Evolutionary conservation across 2,888 invertebrate species (phyloP).

Genomic region (Pseudeuparius sepicola): DNA sequence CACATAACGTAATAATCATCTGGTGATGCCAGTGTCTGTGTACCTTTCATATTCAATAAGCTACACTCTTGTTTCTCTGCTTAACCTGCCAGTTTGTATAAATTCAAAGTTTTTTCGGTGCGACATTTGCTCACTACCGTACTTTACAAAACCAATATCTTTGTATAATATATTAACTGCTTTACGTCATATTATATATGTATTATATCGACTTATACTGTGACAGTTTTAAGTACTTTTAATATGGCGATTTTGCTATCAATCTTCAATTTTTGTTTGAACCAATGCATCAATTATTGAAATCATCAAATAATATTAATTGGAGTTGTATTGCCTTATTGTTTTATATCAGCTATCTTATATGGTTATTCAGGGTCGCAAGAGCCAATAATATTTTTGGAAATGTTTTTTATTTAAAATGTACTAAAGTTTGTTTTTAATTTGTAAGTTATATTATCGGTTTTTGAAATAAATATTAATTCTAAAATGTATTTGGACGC

Average conservation of each 20-base stretch:
- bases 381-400: slow-evolving; percentile 44
- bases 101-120: too few species aligned
- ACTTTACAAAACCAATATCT: too few species aligned
- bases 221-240: slow-evolving; percentile 23
- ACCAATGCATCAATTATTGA: neutral
- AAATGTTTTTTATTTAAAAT: slow-evolving; percentile 41
- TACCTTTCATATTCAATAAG: slow-evolving; percentile 29
- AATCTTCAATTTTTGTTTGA: too few species aligned
- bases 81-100: slow-evolving; percentile 32
- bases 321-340: slow-evolving; percentile 29
- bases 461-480: slow-evolving; percentile 39
- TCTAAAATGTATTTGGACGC: too few species aligned
- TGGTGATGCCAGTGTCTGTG: slow-evolving; percentile 26
- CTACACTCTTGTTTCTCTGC: slow-evolving; percentile 40
- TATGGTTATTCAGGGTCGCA: slow-evolving; percentile 46
- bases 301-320: too few species aligned
- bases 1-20: too few species aligned
- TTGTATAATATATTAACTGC: too few species aligned
- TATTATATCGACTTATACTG: slow-evolving; percentile 33
- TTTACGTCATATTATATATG: too few species aligned
- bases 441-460: slow-evolving; percentile 41
- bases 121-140: too few species aligned
- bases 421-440: slow-evolving; percentile 42
- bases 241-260: too few species aligned
- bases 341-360: slow-evolving; percentile 27